Evolutionary conservation across 2,113 vertebrate genomes (phyloP).

Genomic region (Gracilinanus agilis): DNA sequence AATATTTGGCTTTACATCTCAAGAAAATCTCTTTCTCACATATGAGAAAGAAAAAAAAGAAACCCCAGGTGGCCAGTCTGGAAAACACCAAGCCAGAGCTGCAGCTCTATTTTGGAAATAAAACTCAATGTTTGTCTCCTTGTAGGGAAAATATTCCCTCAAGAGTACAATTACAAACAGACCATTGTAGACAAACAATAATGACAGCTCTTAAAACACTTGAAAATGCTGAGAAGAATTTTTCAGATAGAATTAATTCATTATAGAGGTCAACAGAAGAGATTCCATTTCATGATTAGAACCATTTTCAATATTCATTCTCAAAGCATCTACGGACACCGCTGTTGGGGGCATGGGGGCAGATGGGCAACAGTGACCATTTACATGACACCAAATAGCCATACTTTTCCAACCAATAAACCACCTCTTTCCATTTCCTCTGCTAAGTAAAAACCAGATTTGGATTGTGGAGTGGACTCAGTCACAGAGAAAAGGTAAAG

Average conservation of each 20-base stretch:
- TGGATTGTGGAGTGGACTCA: not conserved
- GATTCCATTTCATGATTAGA: not conserved
- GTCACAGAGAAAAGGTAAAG: slow-evolving; percentile 9
- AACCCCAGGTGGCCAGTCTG: not conserved
- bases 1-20: slow-evolving; percentile 16
- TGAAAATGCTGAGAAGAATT: slow-evolving; percentile 32
- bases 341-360: no score
- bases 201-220: slow-evolving; percentile 30
- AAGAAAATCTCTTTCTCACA: not conserved
- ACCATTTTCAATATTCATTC: not conserved
- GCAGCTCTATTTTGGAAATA: not conserved
- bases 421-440: not conserved
- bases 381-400: not conserved
- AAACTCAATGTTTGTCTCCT: slow-evolving; percentile 17
- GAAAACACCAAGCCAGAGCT: not conserved
- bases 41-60: not conserved
- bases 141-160: not conserved
- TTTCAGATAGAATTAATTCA: slow-evolving; percentile 7
- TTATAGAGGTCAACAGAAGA: not conserved
- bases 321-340: not conserved
- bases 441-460: slow-evolving; percentile 26
- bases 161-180: not conserved
- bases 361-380: not conserved
- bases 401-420: not conserved
- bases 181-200: slow-evolving; percentile 36